Conservation (phyloP, 2,888 invertebrate species). For the Epirrhoe tristata region DNA sequence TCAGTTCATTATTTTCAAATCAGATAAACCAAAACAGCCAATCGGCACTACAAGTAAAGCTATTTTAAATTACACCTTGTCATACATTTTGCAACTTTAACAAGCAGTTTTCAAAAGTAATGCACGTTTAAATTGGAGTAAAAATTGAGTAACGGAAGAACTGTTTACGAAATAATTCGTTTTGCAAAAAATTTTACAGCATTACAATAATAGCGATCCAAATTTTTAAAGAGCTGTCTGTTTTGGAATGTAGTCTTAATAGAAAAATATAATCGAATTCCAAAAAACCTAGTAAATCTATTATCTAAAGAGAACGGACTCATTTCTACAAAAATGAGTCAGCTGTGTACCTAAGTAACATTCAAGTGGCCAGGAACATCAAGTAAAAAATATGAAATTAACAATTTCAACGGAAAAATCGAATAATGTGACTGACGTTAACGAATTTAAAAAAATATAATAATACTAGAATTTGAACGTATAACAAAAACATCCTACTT, state of each 20-base stretch:
- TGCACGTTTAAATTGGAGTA: constrained; percentile 20
- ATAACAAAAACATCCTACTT: not conserved
- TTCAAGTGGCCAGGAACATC: too few species aligned
- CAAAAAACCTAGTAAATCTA: too few species aligned
- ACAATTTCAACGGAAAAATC: not conserved
- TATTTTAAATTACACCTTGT: constrained; percentile 36
- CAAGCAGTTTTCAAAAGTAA: constrained; percentile 18
- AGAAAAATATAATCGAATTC: too few species aligned
- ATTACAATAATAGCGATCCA: too few species aligned
- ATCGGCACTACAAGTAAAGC: constrained; percentile 21
- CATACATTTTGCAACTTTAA: constrained; percentile 35
- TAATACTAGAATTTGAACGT: not conserved
- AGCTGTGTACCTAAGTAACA: too few species aligned
- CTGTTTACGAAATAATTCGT: not conserved
- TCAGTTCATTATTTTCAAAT: constrained; percentile 29
- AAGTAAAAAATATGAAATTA: too few species aligned
- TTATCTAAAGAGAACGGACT: too few species aligned
- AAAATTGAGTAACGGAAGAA: constrained; percentile 8
- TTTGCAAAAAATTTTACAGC: too few species aligned
- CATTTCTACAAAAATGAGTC: too few species aligned
- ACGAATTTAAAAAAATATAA: not conserved
- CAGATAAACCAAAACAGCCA: constrained; percentile 25
- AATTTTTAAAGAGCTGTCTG: too few species aligned
- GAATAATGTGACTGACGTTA: not conserved
- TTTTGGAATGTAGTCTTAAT: too few species aligned